Evolutionary conservation across 2,113 vertebrate species (phyloP), one percentile per base, ranked within the genome.

Genomic region (Misgurnus mizolepis): DNA sequence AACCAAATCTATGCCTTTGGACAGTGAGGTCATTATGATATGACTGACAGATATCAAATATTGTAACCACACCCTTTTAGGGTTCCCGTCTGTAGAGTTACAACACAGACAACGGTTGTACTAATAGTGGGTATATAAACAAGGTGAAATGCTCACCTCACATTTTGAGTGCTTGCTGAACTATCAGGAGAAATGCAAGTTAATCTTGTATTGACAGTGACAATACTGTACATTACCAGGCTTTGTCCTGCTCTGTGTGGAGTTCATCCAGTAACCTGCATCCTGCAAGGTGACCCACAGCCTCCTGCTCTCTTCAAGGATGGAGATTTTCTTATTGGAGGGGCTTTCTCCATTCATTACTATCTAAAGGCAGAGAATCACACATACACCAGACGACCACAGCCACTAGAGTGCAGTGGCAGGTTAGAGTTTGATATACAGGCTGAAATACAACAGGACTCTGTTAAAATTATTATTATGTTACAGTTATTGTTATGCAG

Each of bases 271-370:
- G 62, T 79, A n/a, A 71, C 15, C 60, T 93, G 92, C 56, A 78
- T 50, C 4, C 69, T 91, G 8, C 89, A 84, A 79, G 88, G 85
- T 71, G 47, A 55, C 0, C 11, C 83, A 64, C 83, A 71, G 14
- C 75, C 15, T 8, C 86, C 89, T 76, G 88, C 53, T 7, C 87
- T 91, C 50, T 87, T 85, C 43, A 41, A 85, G 84, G 87, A 89
- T 22, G 91, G 91, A 66, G 90, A 92, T 66, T 91, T 88, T 58
- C 1, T 90, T 9, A 87, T 92, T 62, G 91, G 91, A 8, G 90
- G 90, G 7, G 83, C 87, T 82, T 93, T 93, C 17, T 80, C 89
- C 0, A 88, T 93, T 0, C 91, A 92, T 62, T 6, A 82, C 77
- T 82, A 87, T 6, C 76, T 76, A 34, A 41, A 81, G 41, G 86